phyloP scores from a whole-genome alignment of 1,140 invertebrate genomes.

The Anthonomus grandis region DNA sequence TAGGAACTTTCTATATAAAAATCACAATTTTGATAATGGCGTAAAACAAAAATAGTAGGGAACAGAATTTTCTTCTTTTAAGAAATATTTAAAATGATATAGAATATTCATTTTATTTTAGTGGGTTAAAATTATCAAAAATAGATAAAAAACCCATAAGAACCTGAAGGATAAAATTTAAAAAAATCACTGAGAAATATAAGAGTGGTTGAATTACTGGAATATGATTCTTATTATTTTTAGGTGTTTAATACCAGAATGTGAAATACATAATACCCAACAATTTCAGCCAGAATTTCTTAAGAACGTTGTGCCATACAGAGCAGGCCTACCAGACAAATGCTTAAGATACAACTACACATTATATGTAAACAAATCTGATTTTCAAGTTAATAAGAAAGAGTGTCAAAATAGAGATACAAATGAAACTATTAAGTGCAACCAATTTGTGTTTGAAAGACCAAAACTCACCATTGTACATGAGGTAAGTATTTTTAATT shows the following conservation, averaged over 20 bases:
- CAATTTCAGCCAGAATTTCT: conserved; percentile 55
- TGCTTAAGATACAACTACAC: conserved; percentile 19
- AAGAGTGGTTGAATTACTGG: not conserved
- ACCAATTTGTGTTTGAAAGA: conserved; percentile 51
- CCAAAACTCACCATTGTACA: conserved; percentile 49
- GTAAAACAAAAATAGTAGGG: too few species aligned
- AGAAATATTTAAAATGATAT: too few species aligned
- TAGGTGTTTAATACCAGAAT: conserved; percentile 63
- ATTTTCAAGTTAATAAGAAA: not conserved
- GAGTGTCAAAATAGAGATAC: not conserved
- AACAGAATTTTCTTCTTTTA: too few species aligned
- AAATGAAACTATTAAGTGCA: conserved; percentile 41
- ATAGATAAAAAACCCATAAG: too few species aligned
- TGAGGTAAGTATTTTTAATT: conserved; percentile 34
- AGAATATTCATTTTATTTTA: too few species aligned
- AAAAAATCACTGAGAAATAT: too few species aligned
- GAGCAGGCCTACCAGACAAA: conserved; percentile 30
- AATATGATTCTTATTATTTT: too few species aligned
- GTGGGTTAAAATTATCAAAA: too few species aligned
- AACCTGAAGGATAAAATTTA: too few species aligned
- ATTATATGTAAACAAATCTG: too few species aligned
- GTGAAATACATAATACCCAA: conserved; percentile 47
- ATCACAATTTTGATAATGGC: too few species aligned
- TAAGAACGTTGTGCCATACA: conserved; percentile 50
- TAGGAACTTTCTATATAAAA: too few species aligned